Evolutionary conservation across 2,113 vertebrate species (phyloP), one percentile per base, ranked within the genome.

Genomic region (Abramis brama): DNA sequence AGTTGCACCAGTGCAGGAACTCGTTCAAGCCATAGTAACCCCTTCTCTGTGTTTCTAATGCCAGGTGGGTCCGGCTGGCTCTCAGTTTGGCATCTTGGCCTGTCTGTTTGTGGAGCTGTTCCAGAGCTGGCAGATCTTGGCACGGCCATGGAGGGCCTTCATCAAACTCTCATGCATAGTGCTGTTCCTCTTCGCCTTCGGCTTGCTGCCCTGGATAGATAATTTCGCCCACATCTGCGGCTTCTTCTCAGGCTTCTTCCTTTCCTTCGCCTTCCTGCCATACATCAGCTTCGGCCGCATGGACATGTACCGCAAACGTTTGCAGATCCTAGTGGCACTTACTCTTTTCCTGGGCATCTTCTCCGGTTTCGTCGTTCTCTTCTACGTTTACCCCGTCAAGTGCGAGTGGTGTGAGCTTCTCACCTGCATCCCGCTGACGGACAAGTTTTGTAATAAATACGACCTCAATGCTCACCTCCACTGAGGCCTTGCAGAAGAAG

Each of bases 61-160:
- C n/a, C 92, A 99, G 98, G 98, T 99, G 86, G 98, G 98, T 85
- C 98, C 98, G 0, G 98, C 98, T 0, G 98, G 98, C 88, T 99
- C 97, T 80, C 98, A 99, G 96, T 99, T 99, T 57, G 98, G 98
- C 86, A 98, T 99, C 93, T 93, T 99, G 91, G 98, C 98, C 87
- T 99, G 98, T 91, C 96, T 99, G 83, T 99, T 99, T 15, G 98
- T 99, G 95, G 98, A 99, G 94, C 93, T 99, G 87, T 97, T 99
- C 91, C 98, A 99, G 94, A 98, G 98, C 90, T 99, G 98, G 98
- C 98, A 99, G 95, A 98, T 99, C 93, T 95, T 99, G 90, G 98
- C 97, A 0, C 95, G 96, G 88, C 98, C 98, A 9, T 99, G 98
- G 97, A 94, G 96, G 10, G 98, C 98, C 82, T 97, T 99, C 93